Evolutionary conservation across 2,888 invertebrate species (phyloP), one percentile per base, ranked within the genome.

Genomic region (Zygothrica quintamaculata): DNA sequence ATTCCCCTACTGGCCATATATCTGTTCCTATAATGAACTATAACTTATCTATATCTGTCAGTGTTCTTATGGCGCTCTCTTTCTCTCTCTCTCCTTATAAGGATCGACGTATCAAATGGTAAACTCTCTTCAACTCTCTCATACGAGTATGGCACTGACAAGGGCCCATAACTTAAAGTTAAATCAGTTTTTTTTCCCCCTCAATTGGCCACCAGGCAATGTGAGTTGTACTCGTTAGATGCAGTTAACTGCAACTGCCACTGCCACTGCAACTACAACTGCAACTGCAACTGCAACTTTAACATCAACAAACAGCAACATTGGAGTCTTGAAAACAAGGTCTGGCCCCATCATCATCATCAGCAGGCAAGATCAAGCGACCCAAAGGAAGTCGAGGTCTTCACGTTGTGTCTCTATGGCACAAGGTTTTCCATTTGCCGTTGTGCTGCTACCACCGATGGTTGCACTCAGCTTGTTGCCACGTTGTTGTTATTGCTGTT

Each of bases 351-450:
- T 56, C 61, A 61, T 15, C 56, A 43, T 56, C 61, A 61, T 15
- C 51, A 39, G 65, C 43, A 12, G 25, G 26, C 26, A 43, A 29
- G 29, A 29, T 29, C 29, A 29, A 29, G 29, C 87, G 82, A 84
- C 69, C 88, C 88, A 82, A 84, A 84, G 88, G 82, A 84, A 84
- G 82, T 88, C 88, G 82, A 88, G 82, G 82, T 87, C 88, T 87
- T 68, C 16, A 43, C 40, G 48, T 55, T 44, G 50, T 44, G 50
- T 47, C 46, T 74, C 61, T 72, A 58, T 75, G 84, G 71, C 77
- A 84, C 81, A 82, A 88, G 80, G 80, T 80, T 80, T 61, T 61
- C 59, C 33, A 22, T 52, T 34, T 29, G 42, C 39, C 11, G 42
- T 51, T 26, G n/a, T n/a, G n/a, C n/a, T n/a, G 29, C 29, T n/a